Evolutionary conservation across 2,888 invertebrate genomes (phyloP).

Genomic region (Mechanitis messenoides): DNA sequence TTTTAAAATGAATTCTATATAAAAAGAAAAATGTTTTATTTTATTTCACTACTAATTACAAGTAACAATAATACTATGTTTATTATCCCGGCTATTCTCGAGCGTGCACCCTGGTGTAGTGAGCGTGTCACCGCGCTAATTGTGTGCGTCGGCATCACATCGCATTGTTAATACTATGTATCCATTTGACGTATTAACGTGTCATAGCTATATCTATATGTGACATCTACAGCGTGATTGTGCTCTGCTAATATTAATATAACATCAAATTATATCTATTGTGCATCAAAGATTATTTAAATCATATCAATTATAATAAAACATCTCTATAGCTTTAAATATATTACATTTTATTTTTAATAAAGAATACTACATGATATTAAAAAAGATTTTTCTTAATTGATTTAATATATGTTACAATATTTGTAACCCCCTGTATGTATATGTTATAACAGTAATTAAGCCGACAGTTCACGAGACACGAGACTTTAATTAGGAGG

Average conservation of each 20-base stretch:
- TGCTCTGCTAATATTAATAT: too few relatives aligned
- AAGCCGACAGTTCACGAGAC: slow-evolving; percentile 25
- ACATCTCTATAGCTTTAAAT: too few relatives aligned
- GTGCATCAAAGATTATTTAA: too few relatives aligned
- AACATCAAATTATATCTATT: too few relatives aligned
- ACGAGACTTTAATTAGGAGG: slow-evolving; percentile 24
- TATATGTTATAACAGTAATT: slow-evolving; percentile 24
- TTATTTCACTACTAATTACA: too few relatives aligned
- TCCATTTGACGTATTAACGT: slow-evolving; percentile 65
- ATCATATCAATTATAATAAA: too few relatives aligned
- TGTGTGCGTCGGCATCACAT: slow-evolving; percentile 49
- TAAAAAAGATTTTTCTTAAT: too few relatives aligned
- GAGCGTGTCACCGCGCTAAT: slow-evolving; percentile 38
- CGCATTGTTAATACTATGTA: slow-evolving; percentile 62
- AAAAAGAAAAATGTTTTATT: too few relatives aligned
- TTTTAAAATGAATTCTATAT: too few relatives aligned
- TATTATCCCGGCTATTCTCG: background rate
- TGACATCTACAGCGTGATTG: background rate
- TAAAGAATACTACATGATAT: too few relatives aligned
- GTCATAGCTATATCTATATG: slow-evolving; percentile 14
- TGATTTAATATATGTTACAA: too few relatives aligned
- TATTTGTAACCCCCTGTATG: slow-evolving; percentile 13
- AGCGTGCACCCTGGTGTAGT: slow-evolving; percentile 31
- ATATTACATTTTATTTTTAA: too few relatives aligned
- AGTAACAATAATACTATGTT: background rate